Evolutionary conservation across 2,888 invertebrate species (phyloP).

Genomic region (Spisula solida): DNA sequence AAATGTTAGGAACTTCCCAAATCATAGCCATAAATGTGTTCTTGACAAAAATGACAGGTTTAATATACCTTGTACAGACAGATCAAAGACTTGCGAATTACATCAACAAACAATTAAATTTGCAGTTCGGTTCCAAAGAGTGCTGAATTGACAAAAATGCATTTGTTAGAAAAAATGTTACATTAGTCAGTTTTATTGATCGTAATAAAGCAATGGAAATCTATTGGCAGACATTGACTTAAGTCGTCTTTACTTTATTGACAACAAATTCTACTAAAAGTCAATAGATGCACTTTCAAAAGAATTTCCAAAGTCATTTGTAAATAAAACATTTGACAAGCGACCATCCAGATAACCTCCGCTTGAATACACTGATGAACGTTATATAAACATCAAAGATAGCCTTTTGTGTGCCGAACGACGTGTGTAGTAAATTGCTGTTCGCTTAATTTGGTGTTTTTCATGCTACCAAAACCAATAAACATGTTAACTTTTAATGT

Average conservation of each 20-base stretch:
- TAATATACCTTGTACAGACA: too few relatives aligned
- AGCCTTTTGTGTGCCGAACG: neutral
- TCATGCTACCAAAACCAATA: constrained; percentile 46
- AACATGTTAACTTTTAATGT: constrained; percentile 54
- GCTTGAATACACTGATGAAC: constrained; percentile 46
- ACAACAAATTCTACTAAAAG: neutral
- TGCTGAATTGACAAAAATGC: too few relatives aligned
- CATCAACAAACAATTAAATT: too few relatives aligned
- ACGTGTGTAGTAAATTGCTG: constrained; percentile 41
- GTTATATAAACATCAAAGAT: constrained; percentile 51
- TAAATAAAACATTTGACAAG: constrained; percentile 36
- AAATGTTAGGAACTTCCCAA: too few relatives aligned
- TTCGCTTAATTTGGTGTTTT: constrained; percentile 47
- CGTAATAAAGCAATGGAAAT: too few relatives aligned
- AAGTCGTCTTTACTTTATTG: constrained; percentile 9
- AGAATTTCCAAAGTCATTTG: constrained; percentile 40
- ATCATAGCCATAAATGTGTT: too few relatives aligned
- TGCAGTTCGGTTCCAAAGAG: too few relatives aligned
- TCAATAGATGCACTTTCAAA: constrained; percentile 8
- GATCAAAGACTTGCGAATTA: too few relatives aligned
- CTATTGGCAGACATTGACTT: too few relatives aligned
- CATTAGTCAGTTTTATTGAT: too few relatives aligned
- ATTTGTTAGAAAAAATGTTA: too few relatives aligned
- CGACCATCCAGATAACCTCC: neutral
- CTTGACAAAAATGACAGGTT: too few relatives aligned